Base-by-base conservation (phyloP, 2,888 invertebrate genomes). In the Eutolmus rufibarbis region DNA sequence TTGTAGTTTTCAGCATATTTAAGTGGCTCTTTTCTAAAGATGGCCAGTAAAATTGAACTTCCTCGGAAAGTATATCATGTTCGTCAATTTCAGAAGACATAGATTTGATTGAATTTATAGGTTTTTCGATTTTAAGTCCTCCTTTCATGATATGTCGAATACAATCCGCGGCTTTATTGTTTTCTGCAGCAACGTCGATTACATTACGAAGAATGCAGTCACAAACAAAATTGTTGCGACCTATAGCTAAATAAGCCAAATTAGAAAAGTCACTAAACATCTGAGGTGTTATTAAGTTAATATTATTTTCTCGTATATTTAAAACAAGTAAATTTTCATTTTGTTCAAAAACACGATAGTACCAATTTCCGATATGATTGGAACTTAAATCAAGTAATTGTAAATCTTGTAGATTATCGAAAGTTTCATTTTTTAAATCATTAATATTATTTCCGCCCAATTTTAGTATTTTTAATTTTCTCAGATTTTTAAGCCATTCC, bases 151-250 rank as follows among this genome's bases (percentile, higher is more conserved):
- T 82, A 51, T 82, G 51, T 37, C 37, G 14, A n/a, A 82, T 82
- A 19, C 82, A 82, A 19, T 82, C 82, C 3, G 57, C 82, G 4
- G 57, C 66, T 28, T 85, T 85, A n/a, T 86, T 88, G 88, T 92
- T 92, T 0, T 88, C 89, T 7, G 91, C 89, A 0, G 91, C 91
- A 28, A 91, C 89, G 56, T 94, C 93, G 51, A 94, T 92, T 9
- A 95, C 91, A n/a, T 94, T 93, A 87, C 93, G 93, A 0, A 94
- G 90, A 3, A 93, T 91, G 88, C 95, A 95, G 85, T 94, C 94
- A 89, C 96, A 96, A 0, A 94, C 91, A 28, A 95, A 93, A 8
- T 93, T 93, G 90, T 96, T 96, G 0, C 92, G 92, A 0, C 94
- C 93, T 0, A 96, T 84, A 0, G 93, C 93, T 0, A 95, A 88